Base-by-base conservation (phyloP, 1,140 invertebrate genomes). In the Heliothis virescens region DNA sequence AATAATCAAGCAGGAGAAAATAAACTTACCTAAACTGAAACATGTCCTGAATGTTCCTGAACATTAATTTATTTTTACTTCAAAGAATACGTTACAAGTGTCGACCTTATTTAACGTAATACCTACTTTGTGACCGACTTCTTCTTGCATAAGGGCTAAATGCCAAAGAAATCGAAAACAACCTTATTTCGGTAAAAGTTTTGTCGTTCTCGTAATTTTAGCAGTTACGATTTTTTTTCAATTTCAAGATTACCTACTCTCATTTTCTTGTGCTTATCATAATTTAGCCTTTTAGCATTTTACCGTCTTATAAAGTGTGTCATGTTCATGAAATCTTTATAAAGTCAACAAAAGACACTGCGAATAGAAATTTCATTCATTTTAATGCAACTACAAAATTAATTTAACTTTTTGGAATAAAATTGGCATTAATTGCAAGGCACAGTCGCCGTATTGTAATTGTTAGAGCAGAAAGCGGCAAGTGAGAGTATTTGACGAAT, bases 391-490 rank as follows among this genome's bases (percentile, higher is more conserved):
- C 80, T 82, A 82, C 78, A 85, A 86, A 84, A 82, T 83, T 84
- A 84, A 86, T 84, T 85, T 85, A 87, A 88, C 84, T 86, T 79
- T 85, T 86, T 87, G 83, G 85, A 82, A 86, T 89, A 85, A 89
- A 89, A 85, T 82, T 86, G 87, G 85, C 83, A 85, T 85, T 86
- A 88, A 89, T 89, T 88, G 84, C 65, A 78, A 80, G 82, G 81
- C 53, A 34, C 29, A 69, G 75, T 85, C 75, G 79, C 85, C 75
- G 80, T 75, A 79, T 26, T 84, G 79, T 81, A 81, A 79, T 87
- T 89, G 84, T 84, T 84, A 86, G 87, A 85, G 85, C 88, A 92
- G 90, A 92, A 92, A 92, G 90, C 86, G 88, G 89, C 50, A 91
- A 90, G 84, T 86, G 85, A 85, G 79, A 85, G 86, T 81, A 83